These are phyloP conservation scores for Corythoichthys intestinalis DNA, from an alignment of 2,113 vertebrate genomes.

Conservation along the genomic window DNA sequence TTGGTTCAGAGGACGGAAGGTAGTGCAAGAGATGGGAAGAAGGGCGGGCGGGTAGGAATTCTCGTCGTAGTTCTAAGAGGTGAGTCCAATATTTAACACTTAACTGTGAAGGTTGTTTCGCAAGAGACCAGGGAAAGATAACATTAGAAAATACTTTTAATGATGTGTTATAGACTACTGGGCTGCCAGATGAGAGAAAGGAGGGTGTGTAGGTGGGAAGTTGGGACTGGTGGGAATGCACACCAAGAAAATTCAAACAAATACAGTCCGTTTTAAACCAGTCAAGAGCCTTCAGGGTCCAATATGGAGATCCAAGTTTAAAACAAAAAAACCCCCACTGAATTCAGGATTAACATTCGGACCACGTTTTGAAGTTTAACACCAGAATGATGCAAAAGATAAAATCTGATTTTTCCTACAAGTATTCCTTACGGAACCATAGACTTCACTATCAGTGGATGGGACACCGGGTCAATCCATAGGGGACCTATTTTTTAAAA, in stretches of 20 bases:
- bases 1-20: constrained; percentile 21
- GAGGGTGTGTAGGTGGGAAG: background rate
- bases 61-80: constrained; percentile 28
- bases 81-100: constrained; percentile 44
- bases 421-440: no score
- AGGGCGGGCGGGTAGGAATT: background rate
- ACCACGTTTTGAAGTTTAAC: no score
- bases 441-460: no score
- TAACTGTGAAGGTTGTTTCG: constrained; percentile 38
- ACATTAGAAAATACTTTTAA: constrained; percentile 53
- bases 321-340: no score
- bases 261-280: constrained; percentile 19
- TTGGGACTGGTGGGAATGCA: background rate
- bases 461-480: no score
- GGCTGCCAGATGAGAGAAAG: constrained; percentile 32
- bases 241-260: constrained; percentile 22
- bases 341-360: no score
- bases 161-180: constrained; percentile 43
- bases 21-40: constrained; percentile 8
- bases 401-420: no score
- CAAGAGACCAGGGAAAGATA: constrained; percentile 41
- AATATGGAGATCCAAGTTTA: background rate
- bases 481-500: no score
- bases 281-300: background rate
- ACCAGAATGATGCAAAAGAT: no score